phyloP scores from a whole-genome alignment of 2,888 invertebrate genomes.

The Spisula subtruncata region DNA sequence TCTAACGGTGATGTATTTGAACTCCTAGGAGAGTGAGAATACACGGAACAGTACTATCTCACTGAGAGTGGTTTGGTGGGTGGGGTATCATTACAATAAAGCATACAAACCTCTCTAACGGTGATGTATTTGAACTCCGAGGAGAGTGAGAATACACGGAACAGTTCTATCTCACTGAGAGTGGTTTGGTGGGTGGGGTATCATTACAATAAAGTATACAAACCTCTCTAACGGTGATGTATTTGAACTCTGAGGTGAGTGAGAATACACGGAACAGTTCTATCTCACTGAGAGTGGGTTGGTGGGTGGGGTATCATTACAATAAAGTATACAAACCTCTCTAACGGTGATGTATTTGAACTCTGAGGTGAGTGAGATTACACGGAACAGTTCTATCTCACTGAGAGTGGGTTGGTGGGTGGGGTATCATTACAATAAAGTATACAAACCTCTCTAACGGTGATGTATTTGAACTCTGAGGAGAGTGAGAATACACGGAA shows the following conservation, averaged over 20 bases:
- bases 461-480: constrained; percentile 97
- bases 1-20: constrained; percentile 95
- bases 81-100: constrained; percentile 88
- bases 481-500: constrained; percentile 99
- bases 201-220: constrained; percentile 49
- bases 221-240: constrained; percentile 92
- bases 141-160: constrained; percentile 98
- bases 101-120: constrained; percentile 89
- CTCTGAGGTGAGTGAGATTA: constrained; percentile 98
- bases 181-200: too few relatives aligned
- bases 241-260: constrained; percentile 97
- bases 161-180: constrained; percentile 98
- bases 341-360: constrained; percentile 96
- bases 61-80: too few relatives aligned
- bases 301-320: too few relatives aligned
- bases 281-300: constrained; percentile 98
- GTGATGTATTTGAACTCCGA: constrained; percentile 97
- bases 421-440: not conserved
- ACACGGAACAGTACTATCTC: constrained; percentile 99
- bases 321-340: constrained; percentile 80
- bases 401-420: constrained; percentile 98
- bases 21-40: constrained; percentile 98
- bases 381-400: constrained; percentile 98
- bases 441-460: constrained; percentile 90
- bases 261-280: constrained; percentile 99